Evolutionary conservation across 2,797 vertebrate genomes (phyloP).

Genomic region (Anisognathus igniventris): DNA sequence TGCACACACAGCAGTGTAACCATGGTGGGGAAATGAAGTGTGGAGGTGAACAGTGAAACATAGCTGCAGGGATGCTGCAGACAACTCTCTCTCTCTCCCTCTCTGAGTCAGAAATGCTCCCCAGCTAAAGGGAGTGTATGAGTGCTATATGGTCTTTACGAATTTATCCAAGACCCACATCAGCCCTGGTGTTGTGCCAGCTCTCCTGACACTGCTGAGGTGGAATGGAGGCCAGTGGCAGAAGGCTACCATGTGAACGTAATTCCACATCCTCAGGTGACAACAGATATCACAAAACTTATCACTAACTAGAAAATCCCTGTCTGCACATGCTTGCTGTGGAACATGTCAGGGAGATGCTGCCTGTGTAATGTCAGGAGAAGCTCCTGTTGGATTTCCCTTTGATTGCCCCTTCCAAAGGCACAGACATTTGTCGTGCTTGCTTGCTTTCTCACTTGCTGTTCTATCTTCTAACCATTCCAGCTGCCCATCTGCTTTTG

Average conservation of each 20-base stretch:
- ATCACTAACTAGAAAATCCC: neutral
- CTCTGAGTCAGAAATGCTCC: neutral
- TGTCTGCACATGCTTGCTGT: neutral
- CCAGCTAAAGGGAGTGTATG: neutral
- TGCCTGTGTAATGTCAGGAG: neutral
- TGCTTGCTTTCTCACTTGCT: neutral
- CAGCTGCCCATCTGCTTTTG: neutral
- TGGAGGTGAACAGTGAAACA: neutral
- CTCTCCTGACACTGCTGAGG: neutral
- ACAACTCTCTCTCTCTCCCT: neutral
- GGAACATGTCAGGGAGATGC: neutral
- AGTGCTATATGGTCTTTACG: neutral
- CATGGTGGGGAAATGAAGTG: neutral
- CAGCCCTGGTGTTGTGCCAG: neutral
- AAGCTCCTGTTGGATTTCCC: neutral
- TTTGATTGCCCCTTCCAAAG: neutral
- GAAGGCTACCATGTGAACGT: neutral
- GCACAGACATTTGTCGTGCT: neutral
- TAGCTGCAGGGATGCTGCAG: neutral
- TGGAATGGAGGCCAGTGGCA: neutral
- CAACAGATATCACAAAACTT: neutral
- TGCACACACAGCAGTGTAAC: rapidly evolving
- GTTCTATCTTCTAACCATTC: neutral
- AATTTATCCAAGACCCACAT: neutral
- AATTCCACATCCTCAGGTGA: neutral